Evolutionary conservation across 2,888 invertebrate genomes (phyloP), one percentile per base, ranked within the genome.

Genomic region (Phasia obesa): DNA sequence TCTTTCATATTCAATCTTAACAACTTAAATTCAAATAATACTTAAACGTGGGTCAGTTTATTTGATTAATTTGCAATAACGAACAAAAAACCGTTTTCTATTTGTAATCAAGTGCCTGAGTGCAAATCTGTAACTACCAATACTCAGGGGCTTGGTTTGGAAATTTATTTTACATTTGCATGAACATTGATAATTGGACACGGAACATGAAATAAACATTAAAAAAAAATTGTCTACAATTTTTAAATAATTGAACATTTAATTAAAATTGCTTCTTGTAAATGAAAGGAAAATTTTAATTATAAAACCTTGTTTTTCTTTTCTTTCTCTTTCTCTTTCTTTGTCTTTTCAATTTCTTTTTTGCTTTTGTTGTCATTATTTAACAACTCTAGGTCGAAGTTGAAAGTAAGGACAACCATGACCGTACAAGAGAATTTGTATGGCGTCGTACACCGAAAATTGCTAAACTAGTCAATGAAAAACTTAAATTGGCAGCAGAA

Each of bases 391-490:
- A 96, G 96, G 96, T 97, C 38, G 94, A 96, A 87, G 96, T 97
- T 21, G 97, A 97, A 88, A 96, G 96, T 90, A 92, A 93, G 78
- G 95, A 95, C 87, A 95, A 96, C 88, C 96, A 96, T 89, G 97
- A 97, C 91, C 94, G 95, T 88, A 97, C 96, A 11, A 93, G 96
- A 74, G 96, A 97, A 89, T 94, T 96, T 86, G 94, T 96, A 57
- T 97, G 97, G 97, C 94, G 94, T 86, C 93, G 96, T 85, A 97
- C 96, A 86, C 94, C 96, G 0, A 94, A 96, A 89, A 96, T 97
- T 86, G 97, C 97, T 17, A 95, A 95, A 86, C 93, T 97, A 49
- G 97, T 97, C 4, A 96, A 96, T 0, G 94, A 95, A 89, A 96
- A 97, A 92, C 92, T 97, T 47, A 94, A 94, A 86, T 83, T 90